A percentile compares a stretch with the other conserved stretches of the same genome.
These are phyloP conservation scores for Dichetophora obliterata DNA, from an alignment of 2,888 invertebrate species.

Conservation along the genomic window DNA sequence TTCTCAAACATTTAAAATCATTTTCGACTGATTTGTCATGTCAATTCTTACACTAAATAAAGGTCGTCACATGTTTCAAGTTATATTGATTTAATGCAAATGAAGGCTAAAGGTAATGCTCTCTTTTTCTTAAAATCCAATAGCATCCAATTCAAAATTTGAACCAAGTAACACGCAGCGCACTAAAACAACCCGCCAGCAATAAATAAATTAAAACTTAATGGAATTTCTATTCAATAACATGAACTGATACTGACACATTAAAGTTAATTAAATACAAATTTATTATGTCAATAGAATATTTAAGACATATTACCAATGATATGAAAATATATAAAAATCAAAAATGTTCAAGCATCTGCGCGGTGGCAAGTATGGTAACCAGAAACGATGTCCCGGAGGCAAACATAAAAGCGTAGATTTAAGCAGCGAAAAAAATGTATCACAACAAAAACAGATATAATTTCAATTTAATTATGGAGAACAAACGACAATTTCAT, in stretches of 20 bases:
- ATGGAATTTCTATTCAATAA: no score
- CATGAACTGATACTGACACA: constrained; percentile 39
- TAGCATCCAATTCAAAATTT: no score
- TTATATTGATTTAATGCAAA: no score
- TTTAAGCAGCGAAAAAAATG: background rate
- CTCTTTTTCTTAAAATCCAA: no score
- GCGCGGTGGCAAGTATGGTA: background rate
- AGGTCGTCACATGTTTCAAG: no score
- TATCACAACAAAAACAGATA: background rate
- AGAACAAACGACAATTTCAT: background rate
- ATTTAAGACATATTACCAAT: background rate
- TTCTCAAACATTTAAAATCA: no score
- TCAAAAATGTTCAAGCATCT: background rate
- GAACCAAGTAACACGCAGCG: no score
- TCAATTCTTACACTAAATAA: no score
- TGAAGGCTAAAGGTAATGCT: no score
- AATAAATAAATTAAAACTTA: no score
- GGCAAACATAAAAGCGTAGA: background rate
- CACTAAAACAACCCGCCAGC: no score
- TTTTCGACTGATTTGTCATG: no score
- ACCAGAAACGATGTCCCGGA: background rate
- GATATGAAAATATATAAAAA: background rate
- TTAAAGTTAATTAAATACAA: constrained; percentile 64
- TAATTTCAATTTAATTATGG: background rate
- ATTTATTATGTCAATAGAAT: constrained; percentile 52